A percentile compares a stretch with the other conserved stretches of the same genome.
Evolutionary conservation across 2,113 vertebrate species (phyloP).

Genomic region (Pygoscelis antarcticus): DNA sequence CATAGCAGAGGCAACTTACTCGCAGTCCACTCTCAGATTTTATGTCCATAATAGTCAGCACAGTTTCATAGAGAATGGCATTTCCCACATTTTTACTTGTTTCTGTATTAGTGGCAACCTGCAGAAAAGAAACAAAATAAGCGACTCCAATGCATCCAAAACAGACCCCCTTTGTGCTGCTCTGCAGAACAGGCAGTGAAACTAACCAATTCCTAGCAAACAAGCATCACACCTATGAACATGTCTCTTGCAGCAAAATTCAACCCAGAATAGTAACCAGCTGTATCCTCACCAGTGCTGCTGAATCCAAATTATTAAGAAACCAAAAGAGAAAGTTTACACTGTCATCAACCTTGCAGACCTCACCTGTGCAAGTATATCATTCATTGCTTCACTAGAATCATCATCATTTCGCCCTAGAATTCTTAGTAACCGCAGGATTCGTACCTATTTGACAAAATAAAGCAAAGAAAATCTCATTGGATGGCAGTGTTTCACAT

Average conservation of each 20-base stretch:
- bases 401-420: conserved; percentile 96
- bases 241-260: background rate
- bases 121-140: conserved; percentile 42
- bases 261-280: background rate
- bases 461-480: background rate
- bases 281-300: background rate
- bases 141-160: background rate
- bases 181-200: background rate
- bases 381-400: conserved; percentile 99
- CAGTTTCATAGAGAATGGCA: conserved; percentile 98
- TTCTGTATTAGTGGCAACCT: conserved; percentile 99
- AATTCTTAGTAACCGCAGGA: conserved; percentile 97
- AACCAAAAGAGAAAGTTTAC: background rate
- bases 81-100: conserved; percentile 99
- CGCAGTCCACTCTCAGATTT: conserved; percentile 98
- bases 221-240: background rate
- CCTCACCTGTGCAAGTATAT: conserved; percentile 97
- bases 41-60: conserved; percentile 99
- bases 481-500: background rate
- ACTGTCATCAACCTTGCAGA: background rate
- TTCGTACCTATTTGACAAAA: conserved; percentile 86
- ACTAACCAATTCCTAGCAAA: background rate
- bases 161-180: background rate
- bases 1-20: conserved; percentile 77
- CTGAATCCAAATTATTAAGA: background rate